Evolutionary conservation across 2,888 invertebrate genomes (phyloP).

Genomic region (Crossocerus cetratus): DNA sequence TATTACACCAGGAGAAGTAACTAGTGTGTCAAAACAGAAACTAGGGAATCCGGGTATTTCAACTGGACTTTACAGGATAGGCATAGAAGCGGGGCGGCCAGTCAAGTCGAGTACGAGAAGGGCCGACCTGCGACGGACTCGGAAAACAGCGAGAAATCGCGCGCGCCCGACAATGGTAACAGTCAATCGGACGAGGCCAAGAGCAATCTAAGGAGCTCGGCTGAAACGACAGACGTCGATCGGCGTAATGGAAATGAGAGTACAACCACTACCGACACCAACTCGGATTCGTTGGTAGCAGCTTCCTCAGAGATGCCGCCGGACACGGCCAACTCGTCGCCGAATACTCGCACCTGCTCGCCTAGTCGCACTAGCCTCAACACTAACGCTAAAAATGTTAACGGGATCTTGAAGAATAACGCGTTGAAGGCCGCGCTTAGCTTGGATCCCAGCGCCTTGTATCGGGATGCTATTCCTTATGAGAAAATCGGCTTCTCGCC

Average conservation of each 20-base stretch:
- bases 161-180: constrained; percentile 47
- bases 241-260: constrained; percentile 65
- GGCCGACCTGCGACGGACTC: constrained; percentile 44
- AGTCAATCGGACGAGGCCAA: constrained; percentile 34
- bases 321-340: constrained; percentile 67
- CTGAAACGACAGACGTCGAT: constrained; percentile 33
- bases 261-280: constrained; percentile 66
- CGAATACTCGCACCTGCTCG: constrained; percentile 71
- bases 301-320: constrained; percentile 60
- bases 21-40: too few relatives aligned
- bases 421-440: constrained; percentile 76
- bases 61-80: constrained; percentile 26
- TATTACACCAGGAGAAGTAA: constrained; percentile 36
- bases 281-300: constrained; percentile 65
- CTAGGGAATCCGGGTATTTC: too few relatives aligned
- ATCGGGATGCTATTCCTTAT: constrained; percentile 70
- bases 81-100: background rate
- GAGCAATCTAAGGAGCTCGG: constrained; percentile 19
- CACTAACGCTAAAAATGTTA: constrained; percentile 62
- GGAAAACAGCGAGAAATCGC: constrained; percentile 40
- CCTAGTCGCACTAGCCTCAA: constrained; percentile 64
- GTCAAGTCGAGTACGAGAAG: constrained; percentile 14
- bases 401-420: constrained; percentile 71
- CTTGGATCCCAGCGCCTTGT: constrained; percentile 74
- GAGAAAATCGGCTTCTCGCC: constrained; percentile 73